Evolutionary conservation across 2,797 vertebrate genomes (phyloP).

Genomic region (Poeciliopsis presidionis): DNA sequence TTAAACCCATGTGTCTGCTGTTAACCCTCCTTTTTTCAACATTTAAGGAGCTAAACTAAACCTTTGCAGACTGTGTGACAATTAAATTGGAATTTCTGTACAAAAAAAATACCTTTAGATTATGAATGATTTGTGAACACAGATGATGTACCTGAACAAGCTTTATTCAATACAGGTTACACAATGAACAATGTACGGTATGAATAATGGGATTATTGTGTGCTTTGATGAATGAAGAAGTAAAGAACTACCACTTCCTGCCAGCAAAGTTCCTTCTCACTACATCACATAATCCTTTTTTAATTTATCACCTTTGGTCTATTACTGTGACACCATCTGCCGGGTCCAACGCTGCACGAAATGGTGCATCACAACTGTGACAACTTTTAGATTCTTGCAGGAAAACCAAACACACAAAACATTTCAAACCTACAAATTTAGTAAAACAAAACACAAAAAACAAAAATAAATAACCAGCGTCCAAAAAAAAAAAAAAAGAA

Average conservation of each 20-base stretch:
- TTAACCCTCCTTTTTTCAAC: not conserved
- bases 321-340: not conserved
- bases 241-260: not conserved
- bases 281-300: not conserved
- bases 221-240: not conserved
- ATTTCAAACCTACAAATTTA: not conserved
- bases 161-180: slow-evolving; percentile 9
- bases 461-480: not conserved
- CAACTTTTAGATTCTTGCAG: not conserved
- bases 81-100: not conserved
- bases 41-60: not conserved
- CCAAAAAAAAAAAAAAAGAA: not conserved
- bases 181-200: not conserved
- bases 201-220: not conserved
- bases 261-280: not conserved
- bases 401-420: not conserved
- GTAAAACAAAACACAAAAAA: too few species aligned
- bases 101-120: not conserved
- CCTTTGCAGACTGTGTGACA: not conserved
- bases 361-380: not conserved
- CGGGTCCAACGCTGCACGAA: not conserved
- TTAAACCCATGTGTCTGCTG: not conserved
- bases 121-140: slow-evolving; percentile 5
- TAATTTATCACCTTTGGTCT: not conserved
- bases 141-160: slow-evolving; percentile 6